Base-by-base conservation (phyloP, 1,140 invertebrate species). In the Drosophila equinoxialis region DNA sequence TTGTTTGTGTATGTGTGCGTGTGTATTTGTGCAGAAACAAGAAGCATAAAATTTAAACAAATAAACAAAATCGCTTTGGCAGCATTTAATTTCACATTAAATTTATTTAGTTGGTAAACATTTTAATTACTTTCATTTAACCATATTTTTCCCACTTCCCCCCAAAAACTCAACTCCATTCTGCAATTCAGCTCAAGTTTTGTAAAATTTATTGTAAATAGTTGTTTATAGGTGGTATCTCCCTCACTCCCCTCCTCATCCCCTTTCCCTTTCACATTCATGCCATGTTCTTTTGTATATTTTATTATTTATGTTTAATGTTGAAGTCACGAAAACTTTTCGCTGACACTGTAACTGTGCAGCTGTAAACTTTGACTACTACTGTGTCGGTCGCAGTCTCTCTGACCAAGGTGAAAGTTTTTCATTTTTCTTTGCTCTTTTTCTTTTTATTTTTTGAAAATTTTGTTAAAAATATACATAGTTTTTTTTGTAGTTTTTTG, bases 61-160 rank as follows among this genome's bases (percentile, higher is more conserved):
- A 58, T 58, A 58, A 51, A 58, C 57, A 58, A 35, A 58, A 58
- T 37, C 57, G 65, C 65, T 67, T 59, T 14, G 20, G 23, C 17
- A 30, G 51, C 41, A 45, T 39, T 51, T 58, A 45, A 63, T 65
- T 60, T 73, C n/a, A 55, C 55, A 61, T 59, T 30, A 10, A 42
- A 51, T 68, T 64, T 60, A 75, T 76, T 76, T 75, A 37, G 58
- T 54, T 59, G 55, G 73, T 60, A 68, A 75, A 74, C 71, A 74
- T 68, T 75, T 75, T 74, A 74, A 75, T 74, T 75, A 74, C 71
- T 75, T 33, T 8, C 39, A 14, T 63, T 63, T 48, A 42, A 17
- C 17, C 45, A 51, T 51, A 51, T 51, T 51, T 48, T 11, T 51
- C 8, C 37, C 37, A 39, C 37, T 5, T 23, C 8, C 11, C 14